Evolutionary conservation across 2,888 invertebrate genomes (phyloP).

Genomic region (Lissocephala sabroskyi): DNA sequence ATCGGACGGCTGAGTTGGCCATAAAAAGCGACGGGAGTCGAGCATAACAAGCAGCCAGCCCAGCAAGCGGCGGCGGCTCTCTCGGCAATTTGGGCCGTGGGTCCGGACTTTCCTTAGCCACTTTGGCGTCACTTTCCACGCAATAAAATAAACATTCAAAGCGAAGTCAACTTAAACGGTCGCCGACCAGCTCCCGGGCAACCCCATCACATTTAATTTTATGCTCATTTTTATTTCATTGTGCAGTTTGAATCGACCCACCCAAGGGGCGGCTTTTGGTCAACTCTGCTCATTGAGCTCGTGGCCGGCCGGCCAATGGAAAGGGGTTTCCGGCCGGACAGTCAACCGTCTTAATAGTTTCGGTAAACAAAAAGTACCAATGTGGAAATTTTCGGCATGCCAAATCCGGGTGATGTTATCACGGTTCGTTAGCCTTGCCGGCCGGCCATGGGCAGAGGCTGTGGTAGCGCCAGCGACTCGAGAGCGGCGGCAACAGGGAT

Average conservation of each 20-base stretch:
- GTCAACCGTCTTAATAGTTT: slow-evolving; percentile 46
- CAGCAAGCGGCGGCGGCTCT: too few relatives aligned
- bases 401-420: background rate
- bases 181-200: slow-evolving; percentile 2
- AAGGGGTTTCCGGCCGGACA: slow-evolving; percentile 25
- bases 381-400: background rate
- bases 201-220: slow-evolving; percentile 58
- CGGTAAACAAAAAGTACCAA: slow-evolving; percentile 40
- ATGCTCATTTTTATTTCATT: slow-evolving; percentile 63
- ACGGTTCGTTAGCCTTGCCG: slow-evolving; percentile 3
- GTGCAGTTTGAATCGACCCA: slow-evolving; percentile 32
- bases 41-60: slow-evolving; percentile 16
- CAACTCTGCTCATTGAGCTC: slow-evolving; percentile 13
- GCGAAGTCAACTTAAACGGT: slow-evolving; percentile 68
- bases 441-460: too few relatives aligned
- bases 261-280: slow-evolving; percentile 19
- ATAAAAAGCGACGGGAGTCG: slow-evolving; percentile 62
- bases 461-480: too few relatives aligned
- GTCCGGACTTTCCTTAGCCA: slow-evolving; percentile 67
- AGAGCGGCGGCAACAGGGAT: too few relatives aligned
- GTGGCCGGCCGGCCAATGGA: slow-evolving; percentile 22
- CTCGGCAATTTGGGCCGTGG: too few relatives aligned
- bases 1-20: slow-evolving; percentile 27
- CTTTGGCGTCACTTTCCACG: slow-evolving; percentile 70
- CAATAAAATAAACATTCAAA: slow-evolving; percentile 71